phyloP scores from a whole-genome alignment of 2,113 vertebrate genomes.

The Apodemus sylvaticus region DNA sequence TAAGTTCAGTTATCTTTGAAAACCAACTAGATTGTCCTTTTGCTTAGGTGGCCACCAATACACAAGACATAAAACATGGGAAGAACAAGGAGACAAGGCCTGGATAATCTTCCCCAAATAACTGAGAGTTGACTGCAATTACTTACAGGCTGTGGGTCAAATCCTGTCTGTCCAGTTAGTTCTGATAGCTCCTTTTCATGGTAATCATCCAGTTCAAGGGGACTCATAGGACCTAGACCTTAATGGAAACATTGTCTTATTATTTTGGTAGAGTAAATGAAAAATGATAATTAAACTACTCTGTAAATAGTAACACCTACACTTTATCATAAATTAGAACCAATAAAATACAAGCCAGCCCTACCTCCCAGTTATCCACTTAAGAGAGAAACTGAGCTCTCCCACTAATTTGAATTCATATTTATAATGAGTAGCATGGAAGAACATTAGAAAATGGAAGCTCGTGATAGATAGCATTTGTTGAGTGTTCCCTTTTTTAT shows the following conservation, averaged over 20 bases:
- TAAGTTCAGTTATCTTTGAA: constrained; percentile 54
- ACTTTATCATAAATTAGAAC: constrained; percentile 29
- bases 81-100: constrained; percentile 8
- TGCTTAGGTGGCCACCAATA: neutral
- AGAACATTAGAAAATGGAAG: neutral
- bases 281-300: constrained; percentile 38
- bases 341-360: constrained; percentile 51
- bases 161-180: constrained; percentile 80
- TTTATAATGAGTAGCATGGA: constrained; percentile 13
- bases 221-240: constrained; percentile 85
- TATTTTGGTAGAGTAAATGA: constrained; percentile 66
- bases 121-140: constrained; percentile 49
- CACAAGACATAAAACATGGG: neutral
- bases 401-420: neutral
- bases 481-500: neutral
- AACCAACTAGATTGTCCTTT: constrained; percentile 35
- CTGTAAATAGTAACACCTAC: constrained; percentile 39
- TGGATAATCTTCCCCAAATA: neutral
- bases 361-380: neutral
- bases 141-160: constrained; percentile 84
- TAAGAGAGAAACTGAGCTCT: constrained; percentile 6
- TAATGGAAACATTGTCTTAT: constrained; percentile 73
- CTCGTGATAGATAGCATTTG: neutral
- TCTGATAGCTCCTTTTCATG: constrained; percentile 81
- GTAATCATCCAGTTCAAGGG: constrained; percentile 85